Base-by-base conservation (phyloP, 2,888 invertebrate species). In the Nemoura dubitans region DNA sequence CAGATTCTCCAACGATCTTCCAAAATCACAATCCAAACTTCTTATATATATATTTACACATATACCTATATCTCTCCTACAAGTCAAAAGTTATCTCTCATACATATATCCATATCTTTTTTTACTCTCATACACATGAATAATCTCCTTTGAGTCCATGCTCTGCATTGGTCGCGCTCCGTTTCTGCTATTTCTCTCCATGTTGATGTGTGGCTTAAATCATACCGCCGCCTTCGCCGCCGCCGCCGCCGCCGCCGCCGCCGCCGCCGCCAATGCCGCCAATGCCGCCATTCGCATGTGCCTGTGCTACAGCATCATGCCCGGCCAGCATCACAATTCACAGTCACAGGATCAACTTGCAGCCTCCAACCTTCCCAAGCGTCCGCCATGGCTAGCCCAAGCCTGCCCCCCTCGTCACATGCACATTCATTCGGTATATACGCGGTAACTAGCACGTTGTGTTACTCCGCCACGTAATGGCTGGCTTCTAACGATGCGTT, bases 161-260 rank as follows among this genome's bases (percentile, higher is more conserved):
- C 83, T 83, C 83, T 25, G 83, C 83, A 83, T 83, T 83, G 83
- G 83, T 43, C 83, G 83, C 43, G 26, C 10, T 81, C 80, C 59
- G 59, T 59, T 21, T 10, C 59, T 80, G 5, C 80, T 80, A 21
- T 81, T 30, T 78, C 78, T 78, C 78, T 81, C 81, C 81, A 7
- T 26, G 36, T 25, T 42, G 36, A 83, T 83, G n/a, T 83, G 43
- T 42, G 30, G 42, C 7, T 25, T 26, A 6, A n/a, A 83, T n/a
- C 83, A 42, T 42, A 83, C 30, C 43, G 36, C 36, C 36, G 83
- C 42, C 27, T n/a, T 6, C 83, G 43, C n/a, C 36, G 25, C 26
- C 83, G 26, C 83, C 30, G 28, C 36, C 36, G 80, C 26, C 26
- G 21, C 82, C n/a, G n/a, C 82, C 30, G 29, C 14, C 36, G 36